A percentile compares a stretch with the other conserved stretches of the same genome.
phyloP scores from a whole-genome alignment of 2,888 invertebrate species.

The Agriotes lineatus region DNA sequence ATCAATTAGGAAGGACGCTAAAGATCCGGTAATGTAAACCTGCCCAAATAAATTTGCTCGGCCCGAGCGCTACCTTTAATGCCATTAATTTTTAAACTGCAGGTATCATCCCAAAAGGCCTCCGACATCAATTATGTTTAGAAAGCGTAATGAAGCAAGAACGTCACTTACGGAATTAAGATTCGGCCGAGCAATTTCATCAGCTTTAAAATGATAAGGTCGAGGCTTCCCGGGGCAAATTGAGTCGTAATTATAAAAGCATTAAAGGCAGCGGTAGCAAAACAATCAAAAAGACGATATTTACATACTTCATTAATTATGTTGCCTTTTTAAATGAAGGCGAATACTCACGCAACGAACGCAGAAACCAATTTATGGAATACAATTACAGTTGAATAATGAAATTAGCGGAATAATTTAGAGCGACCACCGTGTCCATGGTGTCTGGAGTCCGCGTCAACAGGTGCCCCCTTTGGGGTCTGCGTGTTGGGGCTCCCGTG shows the following conservation, averaged over 20 bases:
- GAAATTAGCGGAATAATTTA: conserved; percentile 33
- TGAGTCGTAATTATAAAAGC: conserved; percentile 3
- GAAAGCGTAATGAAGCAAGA: conserved; percentile 12
- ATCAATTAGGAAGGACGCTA: conserved; percentile 13
- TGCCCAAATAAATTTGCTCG: conserved; percentile 13
- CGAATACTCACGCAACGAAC: conserved; percentile 8
- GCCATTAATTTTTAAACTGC: conserved; percentile 12
- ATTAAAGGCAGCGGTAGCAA: conserved; percentile 1
- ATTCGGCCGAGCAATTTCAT: conserved; percentile 5
- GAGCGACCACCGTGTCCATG: conserved; percentile 34
- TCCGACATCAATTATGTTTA: conserved; percentile 8
- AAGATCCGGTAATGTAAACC: conserved; percentile 14
- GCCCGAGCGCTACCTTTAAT: conserved; percentile 3
- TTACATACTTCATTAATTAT: conserved; percentile 24
- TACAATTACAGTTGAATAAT: conserved; percentile 27
- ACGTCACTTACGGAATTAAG: conserved; percentile 2
- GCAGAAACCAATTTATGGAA: conserved; percentile 22
- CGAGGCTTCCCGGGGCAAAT: neutral
- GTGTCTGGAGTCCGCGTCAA: conserved; percentile 44
- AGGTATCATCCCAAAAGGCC: conserved; percentile 17
- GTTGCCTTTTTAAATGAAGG: conserved; percentile 19
- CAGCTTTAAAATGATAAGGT: conserved; percentile 12
- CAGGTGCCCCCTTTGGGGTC: conserved; percentile 44
- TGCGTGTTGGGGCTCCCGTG: conserved; percentile 26
- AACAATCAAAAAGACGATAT: neutral